A percentile compares a stretch with the other conserved stretches of the same genome.
Conservation (phyloP, 2,888 invertebrate species). For the Ochropacha duplaris region DNA sequence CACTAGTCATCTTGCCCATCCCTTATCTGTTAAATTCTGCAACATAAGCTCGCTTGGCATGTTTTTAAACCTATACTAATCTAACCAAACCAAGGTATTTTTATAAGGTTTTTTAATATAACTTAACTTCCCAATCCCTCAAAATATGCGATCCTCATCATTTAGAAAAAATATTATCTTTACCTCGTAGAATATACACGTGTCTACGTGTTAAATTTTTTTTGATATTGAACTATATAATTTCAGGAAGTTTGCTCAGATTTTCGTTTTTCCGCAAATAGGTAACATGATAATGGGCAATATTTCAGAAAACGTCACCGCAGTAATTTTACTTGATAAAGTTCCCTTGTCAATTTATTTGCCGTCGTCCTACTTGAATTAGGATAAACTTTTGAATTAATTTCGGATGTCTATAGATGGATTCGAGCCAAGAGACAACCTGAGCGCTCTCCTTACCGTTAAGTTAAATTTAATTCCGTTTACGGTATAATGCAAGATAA, state of each 20-base stretch:
- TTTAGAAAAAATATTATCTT: no score
- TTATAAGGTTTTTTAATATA: no score
- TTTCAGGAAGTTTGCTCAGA: neutral
- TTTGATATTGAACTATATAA: no score
- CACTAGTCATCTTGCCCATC: no score
- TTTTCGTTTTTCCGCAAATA: neutral
- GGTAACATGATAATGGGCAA: neutral
- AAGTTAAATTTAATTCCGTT: conserved; percentile 34
- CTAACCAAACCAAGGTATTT: no score
- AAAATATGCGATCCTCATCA: no score
- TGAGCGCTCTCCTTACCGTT: conserved; percentile 7
- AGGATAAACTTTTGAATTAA: conserved; percentile 16
- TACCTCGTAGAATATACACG: no score
- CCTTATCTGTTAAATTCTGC: no score
- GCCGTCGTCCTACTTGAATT: conserved; percentile 12
- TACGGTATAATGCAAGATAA: neutral
- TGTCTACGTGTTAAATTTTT: no score
- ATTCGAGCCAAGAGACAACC: conserved; percentile 9
- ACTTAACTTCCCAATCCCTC: no score
- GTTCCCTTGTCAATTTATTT: conserved; percentile 15
- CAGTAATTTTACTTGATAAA: conserved; percentile 7
- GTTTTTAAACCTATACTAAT: no score
- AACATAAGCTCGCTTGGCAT: no score
- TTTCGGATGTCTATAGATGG: conserved; percentile 14
- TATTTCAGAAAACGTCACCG: conserved; percentile 7